Evolutionary conservation across 1,140 invertebrate species (phyloP).

Genomic region (Drosophila serrata): DNA sequence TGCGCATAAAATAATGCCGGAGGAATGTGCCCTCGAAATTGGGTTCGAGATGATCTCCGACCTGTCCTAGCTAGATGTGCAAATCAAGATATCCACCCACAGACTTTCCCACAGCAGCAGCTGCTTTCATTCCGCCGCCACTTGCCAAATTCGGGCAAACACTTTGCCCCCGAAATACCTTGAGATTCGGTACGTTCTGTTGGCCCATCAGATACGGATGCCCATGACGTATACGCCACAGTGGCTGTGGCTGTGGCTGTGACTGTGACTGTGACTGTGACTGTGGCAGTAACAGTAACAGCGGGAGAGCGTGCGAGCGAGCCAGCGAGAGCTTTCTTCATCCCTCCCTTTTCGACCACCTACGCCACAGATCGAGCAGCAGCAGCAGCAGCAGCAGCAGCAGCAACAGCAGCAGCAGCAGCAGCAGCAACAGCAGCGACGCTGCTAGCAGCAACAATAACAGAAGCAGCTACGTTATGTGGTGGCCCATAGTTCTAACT

Average conservation of each 20-base stretch:
- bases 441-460: constrained; percentile 43
- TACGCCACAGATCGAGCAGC: constrained; percentile 28
- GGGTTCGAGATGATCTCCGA: constrained; percentile 22
- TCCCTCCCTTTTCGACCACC: constrained; percentile 30
- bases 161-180: constrained; percentile 44
- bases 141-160: constrained; percentile 51
- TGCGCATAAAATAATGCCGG: constrained; percentile 53
- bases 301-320: constrained; percentile 18
- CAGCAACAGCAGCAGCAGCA: constrained; percentile 2
- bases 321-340: constrained; percentile 8
- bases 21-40: constrained; percentile 24
- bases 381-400: constrained; percentile 1
- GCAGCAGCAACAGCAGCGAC: constrained; percentile 6
- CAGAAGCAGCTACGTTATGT: constrained; percentile 58
- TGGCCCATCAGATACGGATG: constrained; percentile 13
- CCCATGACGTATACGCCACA: constrained; percentile 39
- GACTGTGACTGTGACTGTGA: constrained; percentile 38
- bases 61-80: constrained; percentile 9
- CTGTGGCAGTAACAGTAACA: constrained; percentile 37
- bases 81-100: constrained; percentile 19
- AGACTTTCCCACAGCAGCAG: constrained; percentile 16
- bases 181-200: constrained; percentile 25
- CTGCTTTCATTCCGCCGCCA: constrained; percentile 25
- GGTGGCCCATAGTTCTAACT: constrained; percentile 61
- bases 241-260: constrained; percentile 26